Evolutionary conservation across 2,888 invertebrate species (phyloP), one percentile per base, ranked within the genome.

Genomic region (Hofmannophila pseudospretella): DNA sequence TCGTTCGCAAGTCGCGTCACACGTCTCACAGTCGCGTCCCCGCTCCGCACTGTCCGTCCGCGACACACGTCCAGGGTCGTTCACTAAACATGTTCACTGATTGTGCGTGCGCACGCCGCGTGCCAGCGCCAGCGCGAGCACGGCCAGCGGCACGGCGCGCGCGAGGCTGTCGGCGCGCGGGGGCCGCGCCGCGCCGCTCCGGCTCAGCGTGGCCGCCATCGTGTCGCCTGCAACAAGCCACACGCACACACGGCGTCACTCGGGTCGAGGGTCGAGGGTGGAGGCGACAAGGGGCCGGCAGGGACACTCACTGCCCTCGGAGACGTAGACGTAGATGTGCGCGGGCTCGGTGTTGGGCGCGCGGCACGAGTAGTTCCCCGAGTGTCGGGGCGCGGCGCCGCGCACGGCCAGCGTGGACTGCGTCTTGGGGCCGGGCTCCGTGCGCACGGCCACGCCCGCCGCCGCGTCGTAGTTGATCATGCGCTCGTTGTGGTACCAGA

Each of bases 401-500:
- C 68, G 92, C 92, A 68, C 93, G 91, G 62, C 91, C 90, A 76
- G 96, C 95, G 67, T 92, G 92, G 54, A 96, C 91, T 58, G 94
- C 91, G 64, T 94, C 95, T 84, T 90, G 94, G 49, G 96, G 96
- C 71, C 92, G 49, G 94, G 94, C 77, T 93, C 93, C 50, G 95
- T 96, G 72, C 92, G 91, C 65, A 96, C 95, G 51, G 90, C 89
- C 52, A 95, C 94, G 53, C 95, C 93, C 64, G 95, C 91, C 58
- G 93, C 89, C 43, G 92, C 94, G 78, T 96, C 96, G 81, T 96
- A 96, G 89, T 96, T 96, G 79, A 96, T 96, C 93, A 96, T 96
- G 58, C 94, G 92, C 73, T 94, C 94, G 82, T 97, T 96, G 89
- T 96, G 96, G 86, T 95, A 96, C 96, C 96, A 97, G 89, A 96